Conservation (phyloP, 2,113 vertebrate species). For the Lampris megalopsis region DNA sequence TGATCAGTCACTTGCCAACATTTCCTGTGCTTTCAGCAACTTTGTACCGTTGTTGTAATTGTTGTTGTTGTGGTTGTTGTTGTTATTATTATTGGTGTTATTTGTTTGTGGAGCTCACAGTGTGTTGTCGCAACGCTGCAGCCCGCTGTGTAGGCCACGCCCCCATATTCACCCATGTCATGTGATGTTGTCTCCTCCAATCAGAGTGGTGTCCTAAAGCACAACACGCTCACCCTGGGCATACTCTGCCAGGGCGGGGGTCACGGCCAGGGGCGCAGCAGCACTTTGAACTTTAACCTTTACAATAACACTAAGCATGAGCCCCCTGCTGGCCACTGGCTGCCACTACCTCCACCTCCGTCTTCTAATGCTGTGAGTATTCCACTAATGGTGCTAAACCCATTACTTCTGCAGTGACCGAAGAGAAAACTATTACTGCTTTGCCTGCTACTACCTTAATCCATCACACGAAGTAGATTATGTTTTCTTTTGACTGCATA, state of each 20-base stretch:
- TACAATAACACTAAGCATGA: constrained; percentile 99
- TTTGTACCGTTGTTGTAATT: constrained; percentile 82
- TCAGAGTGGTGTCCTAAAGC: constrained; percentile 99
- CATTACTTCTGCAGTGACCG: constrained; percentile 48
- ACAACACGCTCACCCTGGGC: constrained; percentile 99
- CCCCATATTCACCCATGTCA: constrained; percentile 90
- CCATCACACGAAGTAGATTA: too few species aligned
- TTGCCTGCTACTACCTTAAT: not conserved
- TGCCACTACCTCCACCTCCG: constrained; percentile 85
- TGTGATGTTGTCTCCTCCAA: constrained; percentile 98
- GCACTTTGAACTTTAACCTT: constrained; percentile 99
- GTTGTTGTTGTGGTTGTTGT: constrained; percentile 53
- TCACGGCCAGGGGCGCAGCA: constrained; percentile 93
- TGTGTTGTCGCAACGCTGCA: constrained; percentile 80
- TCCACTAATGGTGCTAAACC: constrained; percentile 49
- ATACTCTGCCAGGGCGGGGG: constrained; percentile 97
- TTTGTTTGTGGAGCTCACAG: constrained; percentile 85
- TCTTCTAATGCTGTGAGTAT: constrained; percentile 84
- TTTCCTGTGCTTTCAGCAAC: constrained; percentile 87
- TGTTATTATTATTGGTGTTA: constrained; percentile 53
- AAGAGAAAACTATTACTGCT: not conserved
- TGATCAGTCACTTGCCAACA: constrained; percentile 71
- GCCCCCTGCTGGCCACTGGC: constrained; percentile 95
- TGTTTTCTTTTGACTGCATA: too few species aligned
- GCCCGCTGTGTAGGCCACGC: constrained; percentile 66